phyloP scores from a whole-genome alignment of 2,797 vertebrate species.

The Picus viridis region DNA sequence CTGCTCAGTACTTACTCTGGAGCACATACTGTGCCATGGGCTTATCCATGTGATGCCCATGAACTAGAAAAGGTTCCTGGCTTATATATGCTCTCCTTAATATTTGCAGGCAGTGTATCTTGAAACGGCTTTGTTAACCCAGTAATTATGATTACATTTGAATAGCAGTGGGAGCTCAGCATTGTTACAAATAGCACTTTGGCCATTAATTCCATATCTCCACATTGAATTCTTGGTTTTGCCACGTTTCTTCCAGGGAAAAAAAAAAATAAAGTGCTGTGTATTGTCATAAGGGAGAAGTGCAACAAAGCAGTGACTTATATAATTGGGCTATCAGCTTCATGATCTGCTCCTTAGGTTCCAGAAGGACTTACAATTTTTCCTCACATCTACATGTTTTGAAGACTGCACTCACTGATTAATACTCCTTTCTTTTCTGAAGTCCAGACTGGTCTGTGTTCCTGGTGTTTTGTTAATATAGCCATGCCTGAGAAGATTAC shows the following conservation, averaged over 20 bases:
- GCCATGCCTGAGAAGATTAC: background rate
- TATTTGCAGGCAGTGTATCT: background rate
- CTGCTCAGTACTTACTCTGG: background rate
- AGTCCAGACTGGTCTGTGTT: background rate
- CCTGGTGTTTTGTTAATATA: background rate
- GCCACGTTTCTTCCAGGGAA: background rate
- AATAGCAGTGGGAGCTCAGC: background rate
- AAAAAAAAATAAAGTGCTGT: background rate
- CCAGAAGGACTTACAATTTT: background rate
- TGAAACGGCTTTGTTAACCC: background rate
- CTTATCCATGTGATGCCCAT: background rate
- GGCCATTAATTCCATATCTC: background rate
- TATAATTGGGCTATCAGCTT: background rate
- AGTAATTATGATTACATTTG: background rate
- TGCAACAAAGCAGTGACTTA: background rate
- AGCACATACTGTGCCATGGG: background rate
- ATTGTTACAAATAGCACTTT: background rate
- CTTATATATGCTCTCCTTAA: background rate
- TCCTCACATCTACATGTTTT: background rate
- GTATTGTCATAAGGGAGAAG: background rate
- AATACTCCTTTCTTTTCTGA: background rate
- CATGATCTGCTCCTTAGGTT: background rate
- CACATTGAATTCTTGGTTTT: background rate
- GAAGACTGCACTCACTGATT: background rate
- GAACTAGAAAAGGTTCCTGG: background rate